Evolutionary conservation across 2,888 invertebrate species (phyloP).

Genomic region (Phorcus lineatus): DNA sequence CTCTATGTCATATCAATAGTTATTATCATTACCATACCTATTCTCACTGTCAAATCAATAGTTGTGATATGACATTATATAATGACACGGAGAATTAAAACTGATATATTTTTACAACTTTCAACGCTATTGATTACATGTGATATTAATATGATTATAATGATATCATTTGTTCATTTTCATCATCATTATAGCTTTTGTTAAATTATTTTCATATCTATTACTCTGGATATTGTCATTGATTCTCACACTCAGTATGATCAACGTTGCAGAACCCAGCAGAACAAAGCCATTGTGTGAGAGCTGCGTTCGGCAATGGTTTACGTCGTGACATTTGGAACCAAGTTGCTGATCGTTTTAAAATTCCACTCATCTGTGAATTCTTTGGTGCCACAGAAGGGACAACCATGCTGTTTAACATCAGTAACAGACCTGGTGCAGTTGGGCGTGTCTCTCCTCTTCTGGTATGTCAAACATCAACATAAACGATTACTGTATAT

Average conservation of each 20-base stretch:
- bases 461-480: conserved; percentile 26
- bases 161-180: too few species aligned
- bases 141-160: too few species aligned
- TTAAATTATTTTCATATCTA: too few species aligned
- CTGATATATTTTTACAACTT: too few species aligned
- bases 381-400: conserved; percentile 98
- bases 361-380: conserved; percentile 88
- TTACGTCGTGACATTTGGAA: conserved; percentile 94
- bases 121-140: too few species aligned
- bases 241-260: neutral
- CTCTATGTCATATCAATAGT: too few species aligned
- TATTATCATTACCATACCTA: too few species aligned
- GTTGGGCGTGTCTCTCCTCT: conserved; percentile 65
- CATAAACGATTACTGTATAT: too few species aligned
- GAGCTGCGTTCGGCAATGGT: conserved; percentile 93
- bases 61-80: too few species aligned
- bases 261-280: conserved; percentile 38
- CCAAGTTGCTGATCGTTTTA: conserved; percentile 89
- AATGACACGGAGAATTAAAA: too few species aligned
- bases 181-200: too few species aligned
- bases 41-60: too few species aligned
- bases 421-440: conserved; percentile 82
- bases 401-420: conserved; percentile 96
- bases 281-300: conserved; percentile 74
- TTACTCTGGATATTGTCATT: neutral